Evolutionary conservation across 2,113 vertebrate genomes (phyloP).

Genomic region (Chaetops frenatus): DNA sequence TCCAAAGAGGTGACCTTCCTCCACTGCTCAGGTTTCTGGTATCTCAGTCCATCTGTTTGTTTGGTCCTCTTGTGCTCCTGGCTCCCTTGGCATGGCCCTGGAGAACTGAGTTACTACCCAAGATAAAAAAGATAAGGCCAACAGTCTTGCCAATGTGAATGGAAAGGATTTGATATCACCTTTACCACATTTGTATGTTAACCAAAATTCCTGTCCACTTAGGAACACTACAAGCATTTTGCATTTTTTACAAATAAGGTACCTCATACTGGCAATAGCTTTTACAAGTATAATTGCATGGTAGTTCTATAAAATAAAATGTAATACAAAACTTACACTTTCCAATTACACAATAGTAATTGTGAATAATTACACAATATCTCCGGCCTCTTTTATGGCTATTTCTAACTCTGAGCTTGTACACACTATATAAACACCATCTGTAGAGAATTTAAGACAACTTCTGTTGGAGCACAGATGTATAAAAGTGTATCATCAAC

Average conservation of each 20-base stretch:
- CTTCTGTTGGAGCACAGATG: constrained; percentile 25
- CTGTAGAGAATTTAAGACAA: constrained; percentile 56
- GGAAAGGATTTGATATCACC: neutral
- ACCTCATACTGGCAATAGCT: constrained; percentile 45
- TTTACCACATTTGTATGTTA: neutral
- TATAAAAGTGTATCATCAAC: neutral
- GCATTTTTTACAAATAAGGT: constrained; percentile 31
- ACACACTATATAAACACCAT: constrained; percentile 66
- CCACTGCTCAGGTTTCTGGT: neutral
- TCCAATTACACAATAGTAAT: constrained; percentile 62
- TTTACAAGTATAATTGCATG: constrained; percentile 21
- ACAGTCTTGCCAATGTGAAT: neutral
- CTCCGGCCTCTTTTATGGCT: constrained; percentile 56
- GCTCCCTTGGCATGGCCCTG: neutral
- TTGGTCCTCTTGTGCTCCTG: neutral
- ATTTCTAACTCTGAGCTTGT: constrained; percentile 49
- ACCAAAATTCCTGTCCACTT: neutral
- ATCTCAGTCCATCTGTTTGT: neutral
- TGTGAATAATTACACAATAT: constrained; percentile 63
- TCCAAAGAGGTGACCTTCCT: neutral
- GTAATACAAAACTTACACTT: constrained; percentile 50
- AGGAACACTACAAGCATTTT: constrained; percentile 29
- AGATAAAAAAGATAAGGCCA: neutral
- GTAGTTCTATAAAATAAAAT: constrained; percentile 52
- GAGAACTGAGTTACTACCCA: neutral